phyloP scores from a whole-genome alignment of 2,888 invertebrate species.

The Alentia gelatinosa region DNA sequence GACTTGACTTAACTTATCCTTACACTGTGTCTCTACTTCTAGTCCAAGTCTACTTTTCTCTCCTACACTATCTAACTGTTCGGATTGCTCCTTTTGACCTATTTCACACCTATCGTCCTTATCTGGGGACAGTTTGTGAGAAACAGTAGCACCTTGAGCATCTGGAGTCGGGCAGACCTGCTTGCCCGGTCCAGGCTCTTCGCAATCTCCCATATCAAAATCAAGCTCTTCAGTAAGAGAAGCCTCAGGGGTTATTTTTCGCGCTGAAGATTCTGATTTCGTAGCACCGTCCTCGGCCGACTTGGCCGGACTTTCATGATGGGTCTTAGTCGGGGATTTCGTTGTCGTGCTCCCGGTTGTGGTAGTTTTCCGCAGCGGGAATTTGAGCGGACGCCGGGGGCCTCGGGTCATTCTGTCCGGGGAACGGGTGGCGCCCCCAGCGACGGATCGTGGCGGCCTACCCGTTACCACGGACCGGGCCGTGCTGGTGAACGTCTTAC shows the following conservation, averaged over 20 bases:
- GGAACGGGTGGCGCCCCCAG: conserved; percentile 25
- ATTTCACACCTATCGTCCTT: background rate
- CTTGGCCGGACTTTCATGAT: background rate
- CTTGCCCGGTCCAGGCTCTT: background rate
- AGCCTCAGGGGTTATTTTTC: background rate
- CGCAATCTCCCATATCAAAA: background rate
- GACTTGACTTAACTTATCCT: background rate
- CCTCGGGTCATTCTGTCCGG: background rate
- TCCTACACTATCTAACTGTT: background rate
- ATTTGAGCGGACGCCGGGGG: background rate
- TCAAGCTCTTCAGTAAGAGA: background rate
- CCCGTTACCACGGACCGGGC: background rate
- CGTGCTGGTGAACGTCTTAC: background rate
- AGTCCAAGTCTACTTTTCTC: background rate
- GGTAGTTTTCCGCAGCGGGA: background rate
- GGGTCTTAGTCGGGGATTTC: background rate
- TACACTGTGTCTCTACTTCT: too few species aligned
- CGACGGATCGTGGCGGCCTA: background rate
- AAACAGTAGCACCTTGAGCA: background rate
- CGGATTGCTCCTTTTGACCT: background rate
- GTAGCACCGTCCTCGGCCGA: background rate
- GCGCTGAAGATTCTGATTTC: too few species aligned
- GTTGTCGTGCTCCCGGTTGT: background rate
- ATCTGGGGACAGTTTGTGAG: background rate
- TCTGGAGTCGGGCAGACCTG: background rate